Evolutionary conservation across 2,113 vertebrate species (phyloP).

Genomic region (Fulmarus glacialis): DNA sequence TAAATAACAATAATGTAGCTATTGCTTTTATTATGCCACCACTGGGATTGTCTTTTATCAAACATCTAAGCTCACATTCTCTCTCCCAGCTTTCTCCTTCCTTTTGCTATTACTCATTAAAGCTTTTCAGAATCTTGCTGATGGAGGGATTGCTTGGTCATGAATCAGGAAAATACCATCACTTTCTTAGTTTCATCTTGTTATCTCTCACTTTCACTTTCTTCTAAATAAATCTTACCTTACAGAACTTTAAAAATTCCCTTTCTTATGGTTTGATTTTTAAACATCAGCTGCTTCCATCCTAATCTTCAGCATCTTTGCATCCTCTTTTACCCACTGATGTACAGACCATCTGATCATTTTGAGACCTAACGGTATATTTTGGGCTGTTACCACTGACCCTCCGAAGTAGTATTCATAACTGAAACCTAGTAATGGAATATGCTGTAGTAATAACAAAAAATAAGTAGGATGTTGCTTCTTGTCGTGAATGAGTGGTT

Average conservation of each 20-base stretch:
- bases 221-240: background rate
- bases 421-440: background rate
- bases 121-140: background rate
- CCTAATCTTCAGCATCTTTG: background rate
- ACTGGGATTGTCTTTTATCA: background rate
- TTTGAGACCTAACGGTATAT: background rate
- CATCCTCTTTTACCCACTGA: background rate
- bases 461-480: background rate
- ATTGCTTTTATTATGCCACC: background rate
- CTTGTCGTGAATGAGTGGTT: too few species aligned
- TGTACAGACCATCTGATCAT: background rate
- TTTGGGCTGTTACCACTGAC: background rate
- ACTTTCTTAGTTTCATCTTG: background rate
- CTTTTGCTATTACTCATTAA: background rate
- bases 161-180: background rate
- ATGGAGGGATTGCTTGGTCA: background rate
- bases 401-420: background rate
- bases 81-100: background rate
- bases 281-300: background rate
- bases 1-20: background rate
- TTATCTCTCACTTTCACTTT: background rate
- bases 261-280: background rate
- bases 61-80: background rate
- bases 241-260: background rate
- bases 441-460: background rate